Evolutionary conservation across 2,113 vertebrate genomes (phyloP), one percentile per base, ranked within the genome.

Genomic region (Cyprinodon tularosa): DNA sequence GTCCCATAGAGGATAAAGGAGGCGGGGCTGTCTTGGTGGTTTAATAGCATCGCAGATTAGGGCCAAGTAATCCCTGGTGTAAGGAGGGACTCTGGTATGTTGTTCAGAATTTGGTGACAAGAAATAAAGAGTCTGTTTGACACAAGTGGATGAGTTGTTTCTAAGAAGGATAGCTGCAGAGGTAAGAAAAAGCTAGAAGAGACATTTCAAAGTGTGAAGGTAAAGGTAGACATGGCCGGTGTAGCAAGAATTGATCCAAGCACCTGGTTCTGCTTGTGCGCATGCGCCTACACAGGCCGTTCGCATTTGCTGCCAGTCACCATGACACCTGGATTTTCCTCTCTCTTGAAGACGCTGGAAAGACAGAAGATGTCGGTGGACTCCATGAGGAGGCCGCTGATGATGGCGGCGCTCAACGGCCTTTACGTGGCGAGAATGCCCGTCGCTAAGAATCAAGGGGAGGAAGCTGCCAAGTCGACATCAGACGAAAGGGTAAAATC

Each of bases 291-390:
- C 39, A 12, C 37, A 53, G 42, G 10, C 60, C 64, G 66, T 57
- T 71, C 20, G 29, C 39, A 7, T 78, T 86, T 71, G 36, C 29
- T 81, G 72, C 75, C 83, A 67, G 72, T 68, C 11, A 74, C 64
- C 84, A 76, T 92, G 86, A 93, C 89, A 3, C 76, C 87, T 5
- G 94, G 95, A 86, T 76, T 96, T 92, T 95, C 92, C 92, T 97
- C 95, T 96, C 94, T 97, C 88, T 92, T 94, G 73, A 95, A 99
- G 97, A 98, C 97, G 88, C 95, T 99, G 93, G 97, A 99, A 90
- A 97, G 97, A 88, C 96, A 98, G 94, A 98, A 97, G 95, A 96
- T 96, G 96, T 96, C 96, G 17, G 96, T 97, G 93, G 97, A 98
- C 94, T 96, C 95, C 12, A 94, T 97, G 94, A 98, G 98, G 95